These are phyloP conservation scores for Erinaceus europaeus DNA, from an alignment of 2,113 vertebrate species.

Conservation along the genomic window DNA sequence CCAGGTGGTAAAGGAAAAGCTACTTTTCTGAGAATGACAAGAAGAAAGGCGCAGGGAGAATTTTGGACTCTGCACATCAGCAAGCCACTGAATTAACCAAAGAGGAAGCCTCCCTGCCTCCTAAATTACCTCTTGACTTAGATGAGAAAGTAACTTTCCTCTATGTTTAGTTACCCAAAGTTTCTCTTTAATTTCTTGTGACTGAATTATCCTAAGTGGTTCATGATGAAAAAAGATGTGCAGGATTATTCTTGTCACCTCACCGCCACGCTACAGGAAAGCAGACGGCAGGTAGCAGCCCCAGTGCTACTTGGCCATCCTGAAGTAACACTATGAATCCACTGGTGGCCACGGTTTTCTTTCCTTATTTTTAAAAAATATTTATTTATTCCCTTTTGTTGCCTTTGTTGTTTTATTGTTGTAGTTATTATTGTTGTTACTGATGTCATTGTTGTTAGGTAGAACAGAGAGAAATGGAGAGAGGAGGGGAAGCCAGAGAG, in stretches of 20 bases:
- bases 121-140: background rate
- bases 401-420: conserved; percentile 29
- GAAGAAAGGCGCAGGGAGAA: background rate
- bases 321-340: no score
- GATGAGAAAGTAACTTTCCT: background rate
- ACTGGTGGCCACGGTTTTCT: no score
- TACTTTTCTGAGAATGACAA: background rate
- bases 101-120: background rate
- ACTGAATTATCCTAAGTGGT: background rate
- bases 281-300: background rate
- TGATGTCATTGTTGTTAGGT: no score
- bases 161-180: background rate
- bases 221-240: conserved; percentile 26
- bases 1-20: conserved; percentile 17
- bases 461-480: no score
- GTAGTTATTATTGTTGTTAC: no score
- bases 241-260: background rate
- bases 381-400: conserved; percentile 6
- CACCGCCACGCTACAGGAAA: background rate
- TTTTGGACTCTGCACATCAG: background rate
- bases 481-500: no score
- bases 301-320: background rate
- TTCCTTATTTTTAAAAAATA: no score
- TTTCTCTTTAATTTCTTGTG: conserved; percentile 21
- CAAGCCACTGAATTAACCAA: background rate